A percentile compares a stretch with the other conserved stretches of the same genome.
Conservation (phyloP, 1,140 invertebrate species). For the Saccostrea echinata region DNA sequence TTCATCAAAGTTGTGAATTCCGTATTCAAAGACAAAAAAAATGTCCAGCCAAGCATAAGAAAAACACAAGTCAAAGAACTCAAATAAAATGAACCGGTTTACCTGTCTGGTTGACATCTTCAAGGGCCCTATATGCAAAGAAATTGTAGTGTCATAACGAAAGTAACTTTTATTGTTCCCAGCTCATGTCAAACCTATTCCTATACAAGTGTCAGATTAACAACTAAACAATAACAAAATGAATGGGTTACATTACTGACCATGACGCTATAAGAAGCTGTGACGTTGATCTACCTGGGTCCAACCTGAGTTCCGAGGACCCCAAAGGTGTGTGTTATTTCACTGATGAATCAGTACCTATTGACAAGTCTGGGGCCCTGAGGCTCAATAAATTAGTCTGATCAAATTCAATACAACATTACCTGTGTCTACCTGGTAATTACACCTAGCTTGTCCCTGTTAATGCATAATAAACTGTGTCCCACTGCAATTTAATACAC, state of each 20-base stretch:
- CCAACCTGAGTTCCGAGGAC: background rate
- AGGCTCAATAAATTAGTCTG: conserved; percentile 4
- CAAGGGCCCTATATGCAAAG: background rate
- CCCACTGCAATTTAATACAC: conserved; percentile 29
- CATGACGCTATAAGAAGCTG: background rate
- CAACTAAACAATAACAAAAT: background rate
- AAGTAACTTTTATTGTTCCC: background rate
- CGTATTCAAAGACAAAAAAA: background rate
- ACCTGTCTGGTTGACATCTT: conserved; percentile 11
- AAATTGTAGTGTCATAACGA: background rate
- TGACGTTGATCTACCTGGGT: background rate
- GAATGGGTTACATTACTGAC: background rate
- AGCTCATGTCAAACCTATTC: background rate
- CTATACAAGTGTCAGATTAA: background rate
- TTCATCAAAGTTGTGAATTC: background rate
- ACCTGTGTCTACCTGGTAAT: conserved; percentile 17
- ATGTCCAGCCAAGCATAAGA: background rate
- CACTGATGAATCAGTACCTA: conserved; percentile 4
- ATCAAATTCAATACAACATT: conserved; percentile 14
- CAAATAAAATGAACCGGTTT: background rate
- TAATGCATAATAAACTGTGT: background rate
- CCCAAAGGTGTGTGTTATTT: conserved; percentile 15
- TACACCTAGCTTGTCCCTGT: conserved; percentile 11
- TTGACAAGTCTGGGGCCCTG: conserved; percentile 10
- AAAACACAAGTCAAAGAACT: background rate